phyloP scores from a whole-genome alignment of 2,797 vertebrate genomes.

The Peromyscus melanophrys region DNA sequence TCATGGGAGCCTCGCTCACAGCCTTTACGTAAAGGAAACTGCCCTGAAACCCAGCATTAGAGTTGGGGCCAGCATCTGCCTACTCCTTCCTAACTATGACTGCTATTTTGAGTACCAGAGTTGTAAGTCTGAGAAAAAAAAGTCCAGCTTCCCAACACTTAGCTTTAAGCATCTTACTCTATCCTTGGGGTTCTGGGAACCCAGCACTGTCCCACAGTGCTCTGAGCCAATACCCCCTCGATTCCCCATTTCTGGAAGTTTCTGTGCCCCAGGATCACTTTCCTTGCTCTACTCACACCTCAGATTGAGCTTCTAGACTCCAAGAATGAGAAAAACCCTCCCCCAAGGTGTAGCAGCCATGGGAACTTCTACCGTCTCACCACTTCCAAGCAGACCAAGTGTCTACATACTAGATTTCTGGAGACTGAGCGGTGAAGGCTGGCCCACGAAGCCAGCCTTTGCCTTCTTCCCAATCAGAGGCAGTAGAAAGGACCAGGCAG shows the following conservation, averaged over 20 bases:
- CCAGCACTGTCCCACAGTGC: background rate
- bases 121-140: background rate
- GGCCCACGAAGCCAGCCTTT: background rate
- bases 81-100: background rate
- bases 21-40: background rate
- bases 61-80: background rate
- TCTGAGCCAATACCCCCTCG: accelerated
- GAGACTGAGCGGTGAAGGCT: background rate
- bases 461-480: background rate
- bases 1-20: background rate
- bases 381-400: background rate
- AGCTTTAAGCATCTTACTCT: background rate
- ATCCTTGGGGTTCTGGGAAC: background rate
- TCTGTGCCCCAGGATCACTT: background rate
- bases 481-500: slow-evolving; percentile 47
- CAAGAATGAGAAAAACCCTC: background rate
- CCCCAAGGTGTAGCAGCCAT: background rate
- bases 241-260: background rate
- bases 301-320: background rate
- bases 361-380: background rate
- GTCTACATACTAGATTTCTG: background rate
- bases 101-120: background rate
- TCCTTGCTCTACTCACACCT: background rate
- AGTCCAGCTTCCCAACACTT: background rate
- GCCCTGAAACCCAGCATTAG: background rate